Evolutionary conservation across 1,140 invertebrate species (phyloP).

Genomic region (Caerostris darwini): DNA sequence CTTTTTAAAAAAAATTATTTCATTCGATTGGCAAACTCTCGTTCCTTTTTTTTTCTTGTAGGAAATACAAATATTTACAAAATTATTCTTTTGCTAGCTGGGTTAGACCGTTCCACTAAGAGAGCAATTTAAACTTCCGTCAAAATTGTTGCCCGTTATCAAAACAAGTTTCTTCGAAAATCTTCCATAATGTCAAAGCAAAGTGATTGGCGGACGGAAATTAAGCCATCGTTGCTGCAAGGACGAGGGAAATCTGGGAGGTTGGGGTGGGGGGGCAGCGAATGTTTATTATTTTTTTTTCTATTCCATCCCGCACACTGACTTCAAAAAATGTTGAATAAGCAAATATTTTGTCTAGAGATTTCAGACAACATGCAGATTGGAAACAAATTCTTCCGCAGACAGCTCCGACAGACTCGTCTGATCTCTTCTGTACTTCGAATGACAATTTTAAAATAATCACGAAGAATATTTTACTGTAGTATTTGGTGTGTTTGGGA

Average conservation of each 20-base stretch:
- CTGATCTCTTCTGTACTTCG: background rate
- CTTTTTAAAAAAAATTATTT: too few species aligned
- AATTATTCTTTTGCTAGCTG: background rate
- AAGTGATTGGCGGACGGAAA: slow-evolving; percentile 30
- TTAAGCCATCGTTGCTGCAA: background rate
- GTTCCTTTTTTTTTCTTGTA: background rate
- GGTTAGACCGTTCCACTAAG: background rate
- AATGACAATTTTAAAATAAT: too few species aligned
- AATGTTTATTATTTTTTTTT: background rate
- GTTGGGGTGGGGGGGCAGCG: background rate
- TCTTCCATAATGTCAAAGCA: background rate
- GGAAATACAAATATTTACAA: background rate
- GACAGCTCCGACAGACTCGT: background rate
- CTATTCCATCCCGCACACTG: background rate
- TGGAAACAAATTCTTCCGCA: background rate
- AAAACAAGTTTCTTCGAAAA: slow-evolving; percentile 21
- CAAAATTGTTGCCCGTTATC: background rate
- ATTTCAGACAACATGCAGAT: background rate
- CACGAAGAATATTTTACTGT: too few species aligned
- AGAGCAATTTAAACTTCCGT: background rate
- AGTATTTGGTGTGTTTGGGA: too few species aligned
- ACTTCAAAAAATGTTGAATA: background rate
- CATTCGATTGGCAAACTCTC: background rate
- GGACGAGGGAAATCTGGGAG: background rate
- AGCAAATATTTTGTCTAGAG: slow-evolving; percentile 9